Percentiles rank a stretch among this genome's conserved stretches.
phyloP scores from a whole-genome alignment of 1,140 invertebrate genomes.

The Panonychus citri region DNA sequence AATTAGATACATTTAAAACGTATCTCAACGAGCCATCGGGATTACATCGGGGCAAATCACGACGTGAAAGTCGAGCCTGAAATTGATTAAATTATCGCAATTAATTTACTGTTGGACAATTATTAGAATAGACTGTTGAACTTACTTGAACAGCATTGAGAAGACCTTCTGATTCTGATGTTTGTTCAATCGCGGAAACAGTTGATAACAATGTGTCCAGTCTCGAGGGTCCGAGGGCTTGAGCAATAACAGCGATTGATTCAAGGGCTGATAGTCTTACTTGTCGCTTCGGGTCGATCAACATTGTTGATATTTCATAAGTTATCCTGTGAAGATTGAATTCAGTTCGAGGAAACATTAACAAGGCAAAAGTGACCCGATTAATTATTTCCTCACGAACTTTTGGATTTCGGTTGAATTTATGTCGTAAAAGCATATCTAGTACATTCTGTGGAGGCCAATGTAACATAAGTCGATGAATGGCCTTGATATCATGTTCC shows the following conservation, averaged over 20 bases:
- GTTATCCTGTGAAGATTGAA: constrained; percentile 41
- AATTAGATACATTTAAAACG: constrained; percentile 22
- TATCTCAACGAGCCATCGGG: constrained; percentile 15
- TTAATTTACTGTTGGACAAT: neutral
- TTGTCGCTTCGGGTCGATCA: constrained; percentile 40
- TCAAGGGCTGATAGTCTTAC: constrained; percentile 57
- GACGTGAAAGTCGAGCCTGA: constrained; percentile 33
- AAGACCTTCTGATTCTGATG: constrained; percentile 16
- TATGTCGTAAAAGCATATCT: constrained; percentile 34
- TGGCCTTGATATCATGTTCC: constrained; percentile 28
- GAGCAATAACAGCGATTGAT: constrained; percentile 46
- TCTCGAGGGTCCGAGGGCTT: constrained; percentile 34
- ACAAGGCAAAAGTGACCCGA: constrained; percentile 43
- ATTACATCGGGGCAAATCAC: constrained; percentile 13
- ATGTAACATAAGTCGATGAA: constrained; percentile 38
- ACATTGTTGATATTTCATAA: constrained; percentile 28
- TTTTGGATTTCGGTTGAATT: constrained; percentile 38
- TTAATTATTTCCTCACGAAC: constrained; percentile 50
- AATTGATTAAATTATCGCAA: constrained; percentile 16
- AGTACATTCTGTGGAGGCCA: constrained; percentile 35
- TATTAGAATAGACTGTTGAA: neutral
- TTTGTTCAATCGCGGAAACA: constrained; percentile 22
- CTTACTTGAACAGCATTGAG: constrained; percentile 3
- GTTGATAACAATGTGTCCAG: constrained; percentile 19
- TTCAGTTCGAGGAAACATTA: constrained; percentile 54